Evolutionary conservation across 2,113 vertebrate genomes (phyloP), one percentile per base, ranked within the genome.

Genomic region (Donacobius atricapilla): DNA sequence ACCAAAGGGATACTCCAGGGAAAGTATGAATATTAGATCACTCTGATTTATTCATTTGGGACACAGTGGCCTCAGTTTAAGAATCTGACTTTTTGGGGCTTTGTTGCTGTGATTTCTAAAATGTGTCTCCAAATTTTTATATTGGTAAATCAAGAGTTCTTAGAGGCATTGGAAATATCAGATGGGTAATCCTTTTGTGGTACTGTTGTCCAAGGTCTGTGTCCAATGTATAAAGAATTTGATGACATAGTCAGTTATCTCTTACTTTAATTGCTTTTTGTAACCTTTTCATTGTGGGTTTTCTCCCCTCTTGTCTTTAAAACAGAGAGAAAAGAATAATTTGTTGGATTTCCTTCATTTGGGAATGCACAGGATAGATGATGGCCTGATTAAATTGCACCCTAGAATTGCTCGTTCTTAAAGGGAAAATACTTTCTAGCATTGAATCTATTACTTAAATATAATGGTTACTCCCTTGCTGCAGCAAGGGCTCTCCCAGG

Each of bases 11-110:
- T 57, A 61, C 93, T 89, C 93, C 61, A 48, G 94, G 91, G 93
- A 54, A 79, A 79, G 40, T 73, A 91, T 93, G 86, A 96, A 97
- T 97, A 97, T 95, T 96, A 85, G 82, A 97, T 93, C 39, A 42
- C n/a, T 87, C 71, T 91, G 64, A 48, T 90, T 96, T 95, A 84
- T 48, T 93, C 61, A 53, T 69, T 87, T 71, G 78, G 64, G 91
- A 79, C 83, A 77, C 48, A 25, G 69, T 87, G 70, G 66, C 89
- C 95, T 97, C 86, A 68, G 86, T 89, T 81, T 93, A 82, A 1
- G 11, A 39, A 51, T 85, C 61, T 69, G 64, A 60, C 1, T 2
- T 61, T 60, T 68, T 33, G 11, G 39, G 7, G 8, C 25, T 48
- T 68, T 35, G 31, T 73, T 78, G 70, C 39, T 51, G n/a, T 60